Base-by-base conservation (phyloP, 1,140 invertebrate species). In the Ectropis grisescens region DNA sequence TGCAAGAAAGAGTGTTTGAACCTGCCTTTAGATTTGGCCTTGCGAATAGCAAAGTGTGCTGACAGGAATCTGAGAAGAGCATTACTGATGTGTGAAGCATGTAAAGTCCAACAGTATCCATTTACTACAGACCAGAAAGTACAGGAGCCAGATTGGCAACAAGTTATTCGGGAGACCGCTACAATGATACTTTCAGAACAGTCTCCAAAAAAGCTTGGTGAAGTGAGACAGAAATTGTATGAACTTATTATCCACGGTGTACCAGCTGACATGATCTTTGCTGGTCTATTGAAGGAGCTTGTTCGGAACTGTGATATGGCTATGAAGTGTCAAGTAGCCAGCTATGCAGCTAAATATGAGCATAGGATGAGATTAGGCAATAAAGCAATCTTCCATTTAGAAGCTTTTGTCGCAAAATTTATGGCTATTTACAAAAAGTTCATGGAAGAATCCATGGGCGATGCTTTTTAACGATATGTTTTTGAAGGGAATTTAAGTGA, bases 301-400 rank as follows among this genome's bases (percentile, higher is more conserved):
- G 86, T 96, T 2, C 87, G 88, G 46, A 96, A 94, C 62, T 98
- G 96, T 84, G 95, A 98, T 82, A 88, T 93, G 55, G 86, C 92
- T 37, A 82, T 98, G 43, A 97, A 97, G 83, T 88, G 88, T 11
- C 88, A 96, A 74, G 88, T 98, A 2, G 90, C 93, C 0, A 87
- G 89, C 41, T 80, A 91, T 48, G 97, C 97, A 7, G 93, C 96
- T 0, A 86, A 88, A 32, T 97, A 93, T 81, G 96, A 99, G 70
- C 93, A 98, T 67, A 86, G 93, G 39, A 90, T 98, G 85, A 89
- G 92, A 51, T 84, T 90, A 27, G 96, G 97, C 9, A 93, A 91
- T 38, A 99, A 99, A 82, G 86, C 90, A n/a, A 98, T 99, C 53
- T 97, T 96, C 58, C 96, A 99, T 76, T 83, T 99, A 22, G 97